Evolutionary conservation across 2,113 vertebrate genomes (phyloP).

Genomic region (Heterotilapia buettikoferi): DNA sequence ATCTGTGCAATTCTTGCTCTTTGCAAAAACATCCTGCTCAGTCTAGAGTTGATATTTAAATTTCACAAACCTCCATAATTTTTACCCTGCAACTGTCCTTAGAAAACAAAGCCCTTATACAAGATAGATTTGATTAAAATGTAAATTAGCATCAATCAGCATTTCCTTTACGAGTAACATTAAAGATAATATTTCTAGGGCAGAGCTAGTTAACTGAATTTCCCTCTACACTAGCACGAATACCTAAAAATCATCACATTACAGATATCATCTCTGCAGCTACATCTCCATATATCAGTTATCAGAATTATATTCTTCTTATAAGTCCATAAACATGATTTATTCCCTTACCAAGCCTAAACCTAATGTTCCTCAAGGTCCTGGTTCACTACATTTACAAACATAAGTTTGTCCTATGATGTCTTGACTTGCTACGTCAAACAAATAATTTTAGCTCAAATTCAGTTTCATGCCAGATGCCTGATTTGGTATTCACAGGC

Average conservation of each 20-base stretch:
- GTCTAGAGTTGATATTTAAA: not conserved
- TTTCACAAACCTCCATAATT: not conserved
- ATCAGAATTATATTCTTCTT: not conserved
- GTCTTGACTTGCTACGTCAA: not conserved
- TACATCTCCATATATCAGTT: not conserved
- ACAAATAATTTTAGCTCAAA: not conserved
- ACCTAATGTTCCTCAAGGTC: not conserved
- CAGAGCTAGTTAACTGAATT: slow-evolving; percentile 27
- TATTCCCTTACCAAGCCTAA: not conserved
- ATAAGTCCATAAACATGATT: not conserved
- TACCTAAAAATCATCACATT: slow-evolving; percentile 34
- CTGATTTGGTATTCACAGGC: not conserved
- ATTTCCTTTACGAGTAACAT: not conserved
- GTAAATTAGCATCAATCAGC: not conserved
- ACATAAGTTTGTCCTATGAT: not conserved
- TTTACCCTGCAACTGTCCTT: not conserved
- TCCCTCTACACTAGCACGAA: slow-evolving; percentile 24
- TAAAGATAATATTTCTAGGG: slow-evolving; percentile 18
- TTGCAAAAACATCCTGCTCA: no score
- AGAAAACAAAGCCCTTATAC: not conserved
- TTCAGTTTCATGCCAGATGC: not conserved
- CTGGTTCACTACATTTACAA: not conserved
- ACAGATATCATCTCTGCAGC: not conserved
- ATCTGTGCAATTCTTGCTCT: not conserved
- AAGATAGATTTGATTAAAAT: not conserved